phyloP scores from a whole-genome alignment of 2,888 invertebrate genomes.

The Lochmaea crataegi region DNA sequence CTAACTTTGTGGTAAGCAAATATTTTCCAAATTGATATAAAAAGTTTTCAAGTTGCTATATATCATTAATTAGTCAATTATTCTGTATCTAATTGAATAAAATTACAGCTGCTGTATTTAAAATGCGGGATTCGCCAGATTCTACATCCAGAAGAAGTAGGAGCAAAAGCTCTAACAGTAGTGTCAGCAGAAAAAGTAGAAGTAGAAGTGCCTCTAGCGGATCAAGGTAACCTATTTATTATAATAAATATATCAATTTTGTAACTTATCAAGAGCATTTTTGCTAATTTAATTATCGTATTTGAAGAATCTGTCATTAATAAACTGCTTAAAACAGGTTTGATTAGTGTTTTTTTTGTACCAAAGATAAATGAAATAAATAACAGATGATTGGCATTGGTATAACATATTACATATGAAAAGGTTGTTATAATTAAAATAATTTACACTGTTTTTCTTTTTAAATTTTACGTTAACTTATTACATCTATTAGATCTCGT shows the following conservation, averaged over 20 bases:
- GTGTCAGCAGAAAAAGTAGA: conserved; percentile 52
- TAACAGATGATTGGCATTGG: no score
- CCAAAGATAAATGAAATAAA: no score
- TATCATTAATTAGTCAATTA: no score
- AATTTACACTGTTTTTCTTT: background rate
- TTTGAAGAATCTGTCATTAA: no score
- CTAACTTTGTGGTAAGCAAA: background rate
- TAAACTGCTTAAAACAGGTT: no score
- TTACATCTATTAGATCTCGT: conserved; percentile 54
- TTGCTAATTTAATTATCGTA: no score
- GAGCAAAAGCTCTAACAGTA: conserved; percentile 60
- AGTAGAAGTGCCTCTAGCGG: conserved; percentile 49
- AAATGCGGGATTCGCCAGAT: conserved; percentile 52
- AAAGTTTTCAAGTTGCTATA: no score
- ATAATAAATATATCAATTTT: background rate
- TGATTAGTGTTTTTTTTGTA: no score
- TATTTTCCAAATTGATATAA: background rate
- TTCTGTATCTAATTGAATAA: background rate
- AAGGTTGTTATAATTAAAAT: no score
- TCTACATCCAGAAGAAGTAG: conserved; percentile 53
- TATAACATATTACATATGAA: no score
- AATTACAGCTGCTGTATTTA: background rate
- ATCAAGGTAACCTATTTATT: conserved; percentile 40
- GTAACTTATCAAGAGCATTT: background rate
- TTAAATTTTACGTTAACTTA: background rate